Conservation (phyloP, 92 coral and sea anemone genomes). For the Bergia sp. region DNA sequence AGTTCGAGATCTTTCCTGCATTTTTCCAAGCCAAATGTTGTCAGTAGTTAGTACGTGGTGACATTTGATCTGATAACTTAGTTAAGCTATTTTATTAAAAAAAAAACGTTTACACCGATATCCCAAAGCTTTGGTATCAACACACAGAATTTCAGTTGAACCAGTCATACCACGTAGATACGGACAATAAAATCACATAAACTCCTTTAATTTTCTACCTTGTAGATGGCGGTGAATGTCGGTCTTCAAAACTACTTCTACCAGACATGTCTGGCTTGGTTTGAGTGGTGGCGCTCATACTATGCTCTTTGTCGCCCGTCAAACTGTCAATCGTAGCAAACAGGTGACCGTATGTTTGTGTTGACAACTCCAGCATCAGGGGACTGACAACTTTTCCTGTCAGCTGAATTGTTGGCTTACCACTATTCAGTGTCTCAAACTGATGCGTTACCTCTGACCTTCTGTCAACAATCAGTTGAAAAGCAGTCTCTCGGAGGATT, state of each 20-base stretch:
- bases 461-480: slow-evolving; percentile 85
- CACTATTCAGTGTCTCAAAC: slow-evolving; percentile 40
- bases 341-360: slow-evolving; percentile 81
- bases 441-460: slow-evolving; percentile 68
- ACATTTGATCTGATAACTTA: not conserved
- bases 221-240: slow-evolving; percentile 24
- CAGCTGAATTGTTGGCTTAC: slow-evolving; percentile 77
- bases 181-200: not conserved
- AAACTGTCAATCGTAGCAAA: slow-evolving; percentile 84
- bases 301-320: slow-evolving; percentile 73
- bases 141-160: no score
- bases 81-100: not conserved
- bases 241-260: not conserved
- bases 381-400: slow-evolving; percentile 89
- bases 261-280: not conserved
- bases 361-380: slow-evolving; percentile 85
- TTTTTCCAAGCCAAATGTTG: not conserved
- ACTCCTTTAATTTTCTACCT: not conserved
- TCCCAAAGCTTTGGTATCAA: not conserved
- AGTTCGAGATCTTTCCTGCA: no score
- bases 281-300: slow-evolving; percentile 21
- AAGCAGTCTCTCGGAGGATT: slow-evolving; percentile 86
- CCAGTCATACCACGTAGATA: no score
- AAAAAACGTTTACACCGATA: not conserved
- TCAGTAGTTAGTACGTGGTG: not conserved